A percentile compares a stretch with the other conserved stretches of the same genome.
phyloP scores from a whole-genome alignment of 2,888 invertebrate species.

The Eristalis tenax region DNA sequence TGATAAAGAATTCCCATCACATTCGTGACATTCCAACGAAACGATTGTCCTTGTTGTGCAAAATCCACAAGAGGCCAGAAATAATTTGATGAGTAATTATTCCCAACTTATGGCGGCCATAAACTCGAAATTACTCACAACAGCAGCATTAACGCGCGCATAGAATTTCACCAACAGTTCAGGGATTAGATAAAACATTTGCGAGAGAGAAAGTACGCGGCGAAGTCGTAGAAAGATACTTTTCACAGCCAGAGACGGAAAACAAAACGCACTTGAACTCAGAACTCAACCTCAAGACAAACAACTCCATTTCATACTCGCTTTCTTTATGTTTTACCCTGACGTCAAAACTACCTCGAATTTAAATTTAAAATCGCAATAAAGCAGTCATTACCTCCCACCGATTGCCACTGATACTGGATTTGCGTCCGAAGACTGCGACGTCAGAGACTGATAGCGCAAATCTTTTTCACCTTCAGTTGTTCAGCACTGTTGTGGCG shows the following conservation, averaged over 20 bases:
- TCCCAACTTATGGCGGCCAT: neutral
- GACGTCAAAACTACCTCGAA: conserved; percentile 2
- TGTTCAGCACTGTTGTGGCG: neutral
- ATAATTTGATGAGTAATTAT: neutral
- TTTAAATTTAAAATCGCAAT: conserved; percentile 13
- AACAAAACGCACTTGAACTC: neutral
- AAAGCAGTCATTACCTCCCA: neutral
- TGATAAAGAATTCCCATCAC: too few species aligned
- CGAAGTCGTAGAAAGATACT: neutral
- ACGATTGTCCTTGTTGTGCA: neutral
- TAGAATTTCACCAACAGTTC: neutral
- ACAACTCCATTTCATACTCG: neutral
- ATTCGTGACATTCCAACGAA: neutral
- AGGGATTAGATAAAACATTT: neutral
- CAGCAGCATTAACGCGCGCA: neutral
- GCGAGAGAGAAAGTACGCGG: neutral
- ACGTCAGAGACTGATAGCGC: conserved; percentile 37
- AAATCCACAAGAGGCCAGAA: neutral
- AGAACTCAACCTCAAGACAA: neutral
- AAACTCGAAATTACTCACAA: neutral
- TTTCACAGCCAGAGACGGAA: too few species aligned
- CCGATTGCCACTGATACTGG: conserved; percentile 36
- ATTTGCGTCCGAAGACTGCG: conserved; percentile 41
- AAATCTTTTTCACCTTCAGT: neutral
- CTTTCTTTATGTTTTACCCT: neutral